Percentiles rank a stretch among this genome's conserved stretches.
Conservation (phyloP, 1,140 invertebrate species). For the Hirudo medicinalis region DNA sequence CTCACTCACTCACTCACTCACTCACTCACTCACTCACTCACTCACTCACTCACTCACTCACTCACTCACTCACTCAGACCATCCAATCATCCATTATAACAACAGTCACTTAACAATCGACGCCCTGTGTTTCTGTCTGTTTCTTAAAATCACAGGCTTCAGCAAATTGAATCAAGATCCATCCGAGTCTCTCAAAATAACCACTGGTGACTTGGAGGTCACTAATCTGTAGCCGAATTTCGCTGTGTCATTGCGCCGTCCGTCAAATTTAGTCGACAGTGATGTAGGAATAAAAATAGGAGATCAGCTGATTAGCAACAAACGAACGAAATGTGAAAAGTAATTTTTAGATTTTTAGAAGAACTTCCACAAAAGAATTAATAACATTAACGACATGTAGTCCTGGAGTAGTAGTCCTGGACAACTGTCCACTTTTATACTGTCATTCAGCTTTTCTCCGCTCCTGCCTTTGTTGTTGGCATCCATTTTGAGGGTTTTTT, state of each 20-base stretch:
- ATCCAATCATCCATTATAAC: not conserved
- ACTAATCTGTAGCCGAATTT: not conserved
- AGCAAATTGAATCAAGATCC: not conserved
- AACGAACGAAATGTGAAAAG: too few relatives aligned
- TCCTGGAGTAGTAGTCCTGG: not conserved
- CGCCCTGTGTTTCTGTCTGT: not conserved
- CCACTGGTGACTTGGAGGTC: not conserved
- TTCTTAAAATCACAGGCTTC: not conserved
- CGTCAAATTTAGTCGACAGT: too few relatives aligned
- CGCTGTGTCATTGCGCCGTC: too few relatives aligned
- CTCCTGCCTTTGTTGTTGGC: not conserved
- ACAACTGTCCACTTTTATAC: not conserved
- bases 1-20: too few relatives aligned
- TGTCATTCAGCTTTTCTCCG: not conserved
- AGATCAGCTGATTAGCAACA: too few relatives aligned
- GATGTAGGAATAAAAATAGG: too few relatives aligned
- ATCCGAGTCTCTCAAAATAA: not conserved
- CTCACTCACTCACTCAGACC: too few relatives aligned
- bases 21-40: too few relatives aligned
- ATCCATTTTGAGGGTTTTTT: not conserved
- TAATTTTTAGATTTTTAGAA: too few relatives aligned
- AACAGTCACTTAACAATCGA: not conserved
- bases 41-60: too few relatives aligned
- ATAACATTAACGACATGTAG: not conserved
- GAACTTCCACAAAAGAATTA: too few relatives aligned